phyloP scores from a whole-genome alignment of 2,888 invertebrate genomes.

The Pimpla rufipes region DNA sequence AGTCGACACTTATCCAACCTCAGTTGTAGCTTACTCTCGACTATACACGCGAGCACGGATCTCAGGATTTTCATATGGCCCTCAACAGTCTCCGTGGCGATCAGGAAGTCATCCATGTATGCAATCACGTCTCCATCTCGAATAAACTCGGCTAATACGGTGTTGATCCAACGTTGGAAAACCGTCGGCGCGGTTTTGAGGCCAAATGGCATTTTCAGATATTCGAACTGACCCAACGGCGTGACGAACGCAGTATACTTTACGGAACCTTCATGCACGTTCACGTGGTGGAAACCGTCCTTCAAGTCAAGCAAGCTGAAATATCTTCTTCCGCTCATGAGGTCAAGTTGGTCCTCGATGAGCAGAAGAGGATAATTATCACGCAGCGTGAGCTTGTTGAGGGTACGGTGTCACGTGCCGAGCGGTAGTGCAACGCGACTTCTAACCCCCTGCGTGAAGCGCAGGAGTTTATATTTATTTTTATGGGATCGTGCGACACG shows the following conservation, averaged over 20 bases:
- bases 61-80: conserved; percentile 50
- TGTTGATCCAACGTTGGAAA: conserved; percentile 51
- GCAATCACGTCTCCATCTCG: conserved; percentile 49
- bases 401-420: no score
- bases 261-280: conserved; percentile 50
- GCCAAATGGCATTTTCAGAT: conserved; percentile 52
- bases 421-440: no score
- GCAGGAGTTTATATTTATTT: no score
- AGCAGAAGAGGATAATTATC: conserved; percentile 42
- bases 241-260: conserved; percentile 64
- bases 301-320: conserved; percentile 63
- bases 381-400: conserved; percentile 32
- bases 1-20: conserved; percentile 69
- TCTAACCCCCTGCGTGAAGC: no score
- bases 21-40: conserved; percentile 41
- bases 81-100: conserved; percentile 59
- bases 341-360: conserved; percentile 67
- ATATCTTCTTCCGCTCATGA: conserved; percentile 61
- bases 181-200: conserved; percentile 41
- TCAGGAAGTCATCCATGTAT: conserved; percentile 66
- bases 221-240: conserved; percentile 58
- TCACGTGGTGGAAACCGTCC: conserved; percentile 62
- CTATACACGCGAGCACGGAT: conserved; percentile 42
- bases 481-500: no score
- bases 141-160: conserved; percentile 40